Evolutionary conservation across 1,140 invertebrate genomes (phyloP), one percentile per base, ranked within the genome.

Genomic region (Stenopsyche tienmushanensis): DNA sequence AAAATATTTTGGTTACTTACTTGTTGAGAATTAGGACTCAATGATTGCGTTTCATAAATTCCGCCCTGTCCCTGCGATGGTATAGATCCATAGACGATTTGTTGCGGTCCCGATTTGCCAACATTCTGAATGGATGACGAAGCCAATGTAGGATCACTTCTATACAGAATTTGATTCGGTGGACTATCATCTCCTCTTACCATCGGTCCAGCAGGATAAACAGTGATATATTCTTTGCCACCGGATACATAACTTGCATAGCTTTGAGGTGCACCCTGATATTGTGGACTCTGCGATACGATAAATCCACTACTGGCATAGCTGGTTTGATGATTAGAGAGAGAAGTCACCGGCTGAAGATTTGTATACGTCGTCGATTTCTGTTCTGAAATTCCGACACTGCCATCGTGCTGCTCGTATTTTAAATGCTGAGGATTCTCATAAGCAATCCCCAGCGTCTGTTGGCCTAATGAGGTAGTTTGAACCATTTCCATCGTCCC

Each of bases 111-210:
- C 13, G 72, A 10, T 55, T 77, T 73, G 2, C 62, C 62, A 0
- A 77, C 69, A 9, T 80, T 64, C 54, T 73, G 71, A 20, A 85
- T 66, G 1, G 84, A 83, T 0, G 83, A 82, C 0, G 82, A 85
- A 0, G 82, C 78, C 13, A 85, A 71, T 3, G 83, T 83, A 3
- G 83, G 83, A 70, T 86, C 83, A 62, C 78, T 80, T 64, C 85
- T 85, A 70, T 80, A 83, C 57, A 82, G 72, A 54, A 82, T 73
- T 50, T 77, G 74, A 8, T 73, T 73, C 10, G 78, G 79, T 5
- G 78, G 77, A 21, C 77, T 79, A 58, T 82, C 79, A 41, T 78
- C 76, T 0, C 76, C 73, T 34, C 74, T 71, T 24, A 73, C 73
- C 69, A 69, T 74, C 58, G 3, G 72, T 71, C 77, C 72, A n/a